Base-by-base conservation (phyloP, 2,888 invertebrate genomes). In the Sphecodes monilicornis region DNA sequence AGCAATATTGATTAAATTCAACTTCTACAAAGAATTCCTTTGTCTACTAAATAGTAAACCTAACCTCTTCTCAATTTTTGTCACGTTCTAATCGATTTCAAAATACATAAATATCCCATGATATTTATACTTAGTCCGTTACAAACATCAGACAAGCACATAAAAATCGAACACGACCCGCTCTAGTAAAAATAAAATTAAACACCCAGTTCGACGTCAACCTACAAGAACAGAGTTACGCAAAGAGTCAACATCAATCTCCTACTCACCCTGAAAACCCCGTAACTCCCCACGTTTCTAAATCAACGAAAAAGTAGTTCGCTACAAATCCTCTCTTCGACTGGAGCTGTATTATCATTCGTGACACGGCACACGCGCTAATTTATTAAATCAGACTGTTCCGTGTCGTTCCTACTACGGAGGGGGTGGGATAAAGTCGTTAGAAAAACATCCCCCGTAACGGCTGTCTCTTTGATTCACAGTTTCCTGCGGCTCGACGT, bases 391-490 rank as follows among this genome's bases (percentile, higher is more conserved):
- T 46, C 66, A n/a, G 50, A 69, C 60, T 32, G 54, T 10, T 46
- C 57, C 54, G 32, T 66, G 32, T 50, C 77, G 50, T 43, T 68
- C 54, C 1, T 46, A 66, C 75, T 3, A 0, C 8, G 82, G 75
- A 75, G 78, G 86, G 85, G 81, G 78, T 87, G 87, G 84, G 86
- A 87, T 87, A 84, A 85, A 90, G 90, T 89, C 86, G 88, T 89
- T 82, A 87, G 77, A 86, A 89, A 88, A 86, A 90, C 91, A 88
- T 86, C 84, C 84, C 87, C 84, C 82, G 84, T 84, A 88, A 89
- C 90, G 88, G 91, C 91, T 92, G 93, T 93, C 92, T 89, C 90
- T 91, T 93, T 94, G 93, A 94, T 94, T 93, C 93, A 93, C 92
- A 86, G 92, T 91, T 93, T 93, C 93, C 93, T 93, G 93, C 89